Evolutionary conservation across 2,888 invertebrate genomes (phyloP), one percentile per base, ranked within the genome.

Genomic region (Elegia similella): DNA sequence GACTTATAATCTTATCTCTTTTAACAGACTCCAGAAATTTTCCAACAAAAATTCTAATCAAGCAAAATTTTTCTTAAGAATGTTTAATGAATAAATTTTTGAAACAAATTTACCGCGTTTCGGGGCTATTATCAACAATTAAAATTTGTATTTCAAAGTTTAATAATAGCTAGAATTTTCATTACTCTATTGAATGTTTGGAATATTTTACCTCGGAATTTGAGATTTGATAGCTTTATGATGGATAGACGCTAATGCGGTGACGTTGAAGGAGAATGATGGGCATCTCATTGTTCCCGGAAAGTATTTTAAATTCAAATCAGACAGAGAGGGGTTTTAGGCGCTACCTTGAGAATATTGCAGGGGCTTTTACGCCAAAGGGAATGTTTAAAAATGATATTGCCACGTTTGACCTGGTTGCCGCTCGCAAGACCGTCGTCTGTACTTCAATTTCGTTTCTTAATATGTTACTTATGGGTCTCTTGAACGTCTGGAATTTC

Each of bases 301-400:
- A 72, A 76, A 75, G 69, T 73, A 80, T 81, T 81, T 82, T 78
- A 80, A 82, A 80, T 82, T 82, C 78, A 80, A 82, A 81, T 80
- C 75, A 77, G 78, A 76, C 68, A 65, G 69, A 66, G 69, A 68
- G 72, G 71, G 72, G 69, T 70, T 76, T 72, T 68, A 69, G 69
- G 71, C 67, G 66, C 60, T 68, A 75, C 76, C 71, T 75, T 69
- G 67, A 70, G 68, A 69, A 75, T 76, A 76, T 75, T 70, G 69
- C 66, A 13, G 42, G 46, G 55, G 58, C 54, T 56, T 54, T 62
- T 46, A 29, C 13, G 56, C 52, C 43, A 55, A 15, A 56, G 17
- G 29, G 52, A 43, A 52, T 58, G 29, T 44, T 52, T 46, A 59
- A 55, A 32, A 32, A 47, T 47, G 42, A 29, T 47, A 47, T 55